Base-by-base conservation (phyloP, 1,140 invertebrate genomes). In the Parapsyche elsis region DNA sequence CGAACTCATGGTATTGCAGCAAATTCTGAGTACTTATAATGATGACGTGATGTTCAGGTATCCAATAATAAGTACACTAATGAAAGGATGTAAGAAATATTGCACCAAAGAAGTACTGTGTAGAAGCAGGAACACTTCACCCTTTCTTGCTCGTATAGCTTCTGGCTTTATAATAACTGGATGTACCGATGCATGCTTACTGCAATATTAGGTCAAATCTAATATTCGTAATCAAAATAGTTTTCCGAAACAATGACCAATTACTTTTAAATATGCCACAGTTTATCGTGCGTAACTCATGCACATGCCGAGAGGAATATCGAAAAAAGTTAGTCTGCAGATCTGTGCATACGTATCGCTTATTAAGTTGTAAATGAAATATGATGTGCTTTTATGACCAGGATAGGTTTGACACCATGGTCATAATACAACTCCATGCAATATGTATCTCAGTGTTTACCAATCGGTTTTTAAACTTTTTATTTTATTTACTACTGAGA, bases 201-300 rank as follows among this genome's bases (percentile, higher is more conserved):
- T 73, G n/a, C 16, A 46, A 23, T 73, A 73, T 46, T 73, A 49
- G 71, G 44, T 73, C 71, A 73, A 16, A 19, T 46, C 38, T 45
- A 49, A 73, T 73, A 24, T 67, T 67, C 24, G 9, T 23, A 67
- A 67, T 67, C 64, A 67, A 67, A 21, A 67, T 67, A 67, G 5
- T 67, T 67, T 26, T 23, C 1, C 21, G 9, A 14, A 46, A 73
- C 71, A 73, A 73, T 45, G 71, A 73, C 71, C 45, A 16, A 49
- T 73, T 73, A 46, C 5, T 73, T 49, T 46, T 46, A 12, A 19
- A 73, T 26, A 19, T 38, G 67, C 26, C 38, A 73, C 45, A 0
- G 30, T 73, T 23, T 23, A 14, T 67, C 64, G 24, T 67, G 21
- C 10, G 64, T 26, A 23, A 9, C 49, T 14, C 16, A 1, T 53